phyloP scores from a whole-genome alignment of 2,888 invertebrate species.

The Epinotia demarniana region DNA sequence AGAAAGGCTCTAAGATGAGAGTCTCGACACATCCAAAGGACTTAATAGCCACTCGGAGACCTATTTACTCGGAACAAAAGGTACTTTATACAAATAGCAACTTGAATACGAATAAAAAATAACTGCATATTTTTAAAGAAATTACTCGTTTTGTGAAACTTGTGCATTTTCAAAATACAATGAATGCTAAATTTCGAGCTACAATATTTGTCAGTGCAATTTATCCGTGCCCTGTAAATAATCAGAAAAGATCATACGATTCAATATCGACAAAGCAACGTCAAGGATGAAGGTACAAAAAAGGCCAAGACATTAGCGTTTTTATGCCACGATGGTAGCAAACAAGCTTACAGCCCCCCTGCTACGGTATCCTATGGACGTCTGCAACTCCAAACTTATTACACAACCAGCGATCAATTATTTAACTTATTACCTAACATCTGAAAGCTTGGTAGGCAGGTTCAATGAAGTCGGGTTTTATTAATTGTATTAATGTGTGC shows the following conservation, averaged over 20 bases:
- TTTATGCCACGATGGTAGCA: no score
- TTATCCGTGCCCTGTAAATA: no score
- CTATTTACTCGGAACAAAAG: constrained; percentile 52
- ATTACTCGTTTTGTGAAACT: background rate
- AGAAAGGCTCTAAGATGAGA: constrained; percentile 36
- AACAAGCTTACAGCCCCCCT: no score
- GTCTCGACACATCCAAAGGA: constrained; percentile 49
- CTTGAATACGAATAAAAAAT: constrained; percentile 28
- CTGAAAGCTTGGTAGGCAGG: background rate
- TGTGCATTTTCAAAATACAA: background rate
- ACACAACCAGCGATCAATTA: background rate
- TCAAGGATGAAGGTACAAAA: no score
- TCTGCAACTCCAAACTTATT: no score
- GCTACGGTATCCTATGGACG: no score
- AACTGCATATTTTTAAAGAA: background rate
- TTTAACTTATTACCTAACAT: background rate
- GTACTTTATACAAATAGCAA: constrained; percentile 26
- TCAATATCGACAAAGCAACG: no score
- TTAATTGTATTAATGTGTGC: background rate
- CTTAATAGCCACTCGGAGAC: constrained; percentile 63
- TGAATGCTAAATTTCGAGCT: no score
- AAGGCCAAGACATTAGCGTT: no score
- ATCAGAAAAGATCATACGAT: no score
- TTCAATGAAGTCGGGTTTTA: background rate
- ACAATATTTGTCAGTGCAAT: no score